Evolutionary conservation across 2,888 invertebrate genomes (phyloP).

Genomic region (Chrysomela aeneicollis): DNA sequence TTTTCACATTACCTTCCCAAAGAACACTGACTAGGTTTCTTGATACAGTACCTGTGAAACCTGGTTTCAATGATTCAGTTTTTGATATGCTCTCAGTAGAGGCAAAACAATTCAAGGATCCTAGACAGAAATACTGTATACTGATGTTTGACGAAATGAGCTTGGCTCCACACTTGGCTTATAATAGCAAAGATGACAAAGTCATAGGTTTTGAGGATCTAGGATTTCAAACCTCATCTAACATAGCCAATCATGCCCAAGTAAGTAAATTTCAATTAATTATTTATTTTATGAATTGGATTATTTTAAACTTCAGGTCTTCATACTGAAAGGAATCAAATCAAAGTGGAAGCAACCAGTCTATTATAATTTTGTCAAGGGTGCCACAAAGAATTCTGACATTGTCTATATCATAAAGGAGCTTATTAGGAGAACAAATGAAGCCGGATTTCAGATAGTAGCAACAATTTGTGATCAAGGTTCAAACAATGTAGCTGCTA

Average conservation of each 20-base stretch:
- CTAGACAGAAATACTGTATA: conserved; percentile 24
- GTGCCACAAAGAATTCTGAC: too few species aligned
- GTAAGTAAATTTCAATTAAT: too few species aligned
- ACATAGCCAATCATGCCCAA: conserved; percentile 18
- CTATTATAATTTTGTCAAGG: too few species aligned
- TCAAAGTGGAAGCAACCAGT: too few species aligned
- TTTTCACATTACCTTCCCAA: conserved; percentile 38
- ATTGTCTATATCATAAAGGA: too few species aligned
- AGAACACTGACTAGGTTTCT: conserved; percentile 34
- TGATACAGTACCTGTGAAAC: conserved; percentile 36
- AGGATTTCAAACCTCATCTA: neutral
- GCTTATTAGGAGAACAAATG: conserved; percentile 11
- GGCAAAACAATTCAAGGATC: conserved; percentile 23
- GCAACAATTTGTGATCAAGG: conserved; percentile 42
- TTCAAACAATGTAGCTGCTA: conserved; percentile 34
- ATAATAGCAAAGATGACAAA: conserved; percentile 9
- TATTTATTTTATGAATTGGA: too few species aligned
- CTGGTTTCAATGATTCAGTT: conserved; percentile 30
- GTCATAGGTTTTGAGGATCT: conserved; percentile 28
- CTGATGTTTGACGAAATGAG: conserved; percentile 39
- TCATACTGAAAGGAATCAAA: conserved; percentile 29
- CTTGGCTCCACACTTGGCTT: conserved; percentile 29
- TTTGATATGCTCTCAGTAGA: conserved; percentile 32
- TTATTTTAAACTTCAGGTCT: conserved; percentile 22
- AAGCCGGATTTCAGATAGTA: conserved; percentile 34